Base-by-base conservation (phyloP, 2,888 invertebrate genomes). In the Malachius bipustulatus region DNA sequence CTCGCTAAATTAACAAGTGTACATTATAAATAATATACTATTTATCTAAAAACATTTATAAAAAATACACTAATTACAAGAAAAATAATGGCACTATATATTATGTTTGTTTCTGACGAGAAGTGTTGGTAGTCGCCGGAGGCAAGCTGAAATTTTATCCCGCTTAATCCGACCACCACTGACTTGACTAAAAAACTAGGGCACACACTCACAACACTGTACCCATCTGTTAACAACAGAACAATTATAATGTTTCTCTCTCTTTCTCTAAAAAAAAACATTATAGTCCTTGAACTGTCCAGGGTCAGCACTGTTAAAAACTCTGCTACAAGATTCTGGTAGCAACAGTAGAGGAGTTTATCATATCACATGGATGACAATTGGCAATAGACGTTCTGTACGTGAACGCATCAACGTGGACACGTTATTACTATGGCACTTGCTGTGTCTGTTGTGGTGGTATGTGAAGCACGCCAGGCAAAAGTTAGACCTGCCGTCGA, bases 331-430 rank as follows among this genome's bases (percentile, higher is more conserved):
- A 47, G 51, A 52, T 53, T 49, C 50, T 52, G 50, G 52, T 48
- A 41, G 50, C 51, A 52, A 48, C 56, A 54, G 50, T 52, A 55
- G 52, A 56, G 51, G 57, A n/a, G n/a, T 51, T 37, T 50, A 60
- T 59, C 60, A 59, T 62, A 62, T 62, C 62, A 62, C 62, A 62
- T 57, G 55, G 60, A 60, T 60, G 60, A 61, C 56, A 57, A 60
- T 61, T 60, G 62, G 60, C 60, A 61, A 60, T 56, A 54, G 51
- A 56, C 47, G 49, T 48, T 19, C 24, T 8, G 24, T 19, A 8
- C 24, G n/a, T 8, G 24, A 19, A 19, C n/a, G 24, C 24, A 8
- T n/a, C 51, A 46, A 45, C 52, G 51, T 54, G 53, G 54, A 51
- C 54, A 52, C 54, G 50, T 52, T 56, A 59, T 58, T 59, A 60